These are phyloP conservation scores for Sepioteuthis lessoniana DNA, from an alignment of 2,888 invertebrate species.

Conservation along the genomic window DNA sequence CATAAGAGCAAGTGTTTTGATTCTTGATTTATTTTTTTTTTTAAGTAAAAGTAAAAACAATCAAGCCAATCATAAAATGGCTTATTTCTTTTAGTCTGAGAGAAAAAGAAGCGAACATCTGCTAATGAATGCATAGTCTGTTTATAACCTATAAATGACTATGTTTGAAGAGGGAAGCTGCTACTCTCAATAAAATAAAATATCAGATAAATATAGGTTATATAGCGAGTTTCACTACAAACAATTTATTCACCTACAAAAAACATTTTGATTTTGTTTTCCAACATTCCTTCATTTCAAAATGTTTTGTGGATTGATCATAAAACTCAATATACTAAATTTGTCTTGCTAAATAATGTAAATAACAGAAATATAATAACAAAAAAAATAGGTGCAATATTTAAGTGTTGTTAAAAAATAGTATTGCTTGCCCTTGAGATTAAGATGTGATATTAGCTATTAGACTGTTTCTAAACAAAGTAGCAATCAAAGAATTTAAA, in stretches of 20 bases:
- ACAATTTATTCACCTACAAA: not conserved
- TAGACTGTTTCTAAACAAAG: no score
- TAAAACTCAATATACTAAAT: no score
- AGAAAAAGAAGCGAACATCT: not conserved
- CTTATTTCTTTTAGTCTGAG: not conserved
- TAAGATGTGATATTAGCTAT: no score
- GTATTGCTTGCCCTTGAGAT: no score
- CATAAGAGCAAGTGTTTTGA: not conserved
- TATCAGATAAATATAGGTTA: not conserved
- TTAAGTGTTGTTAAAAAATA: no score
- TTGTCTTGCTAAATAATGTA: no score
- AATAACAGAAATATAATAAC: no score
- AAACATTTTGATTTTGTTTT: not conserved
- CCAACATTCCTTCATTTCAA: no score
- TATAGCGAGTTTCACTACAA: not conserved
- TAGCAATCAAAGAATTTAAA: no score
- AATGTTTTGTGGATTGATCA: no score
- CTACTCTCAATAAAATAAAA: not conserved
- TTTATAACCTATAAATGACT: not conserved
- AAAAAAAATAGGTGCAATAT: no score
- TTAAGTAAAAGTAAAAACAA: not conserved
- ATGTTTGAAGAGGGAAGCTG: not conserved
- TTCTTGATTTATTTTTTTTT: no score
- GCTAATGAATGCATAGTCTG: not conserved
- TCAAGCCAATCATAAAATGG: not conserved